These are phyloP conservation scores for Hippocampus mohnikei DNA, from an alignment of 2,113 vertebrate species.

Conservation along the genomic window DNA sequence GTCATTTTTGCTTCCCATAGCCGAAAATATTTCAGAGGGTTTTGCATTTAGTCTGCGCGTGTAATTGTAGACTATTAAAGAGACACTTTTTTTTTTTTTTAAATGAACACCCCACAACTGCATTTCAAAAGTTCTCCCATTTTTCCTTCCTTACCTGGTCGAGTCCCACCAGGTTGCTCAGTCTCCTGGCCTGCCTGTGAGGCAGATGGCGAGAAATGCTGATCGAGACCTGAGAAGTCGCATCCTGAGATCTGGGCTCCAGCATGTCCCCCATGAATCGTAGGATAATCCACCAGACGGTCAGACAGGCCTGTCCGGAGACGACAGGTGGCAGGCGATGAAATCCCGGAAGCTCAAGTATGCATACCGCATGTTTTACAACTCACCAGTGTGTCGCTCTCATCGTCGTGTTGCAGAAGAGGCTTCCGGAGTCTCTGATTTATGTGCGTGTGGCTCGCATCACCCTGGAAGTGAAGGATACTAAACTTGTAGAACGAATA, in stretches of 20 bases:
- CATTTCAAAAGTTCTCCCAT: too few relatives aligned
- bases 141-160: conserved; percentile 63
- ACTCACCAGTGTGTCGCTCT: conserved; percentile 79
- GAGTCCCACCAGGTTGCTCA: conserved; percentile 70
- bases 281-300: conserved; percentile 83
- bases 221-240: conserved; percentile 23
- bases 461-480: conserved; percentile 80
- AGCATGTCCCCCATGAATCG: conserved; percentile 92
- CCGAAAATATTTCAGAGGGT: too few relatives aligned
- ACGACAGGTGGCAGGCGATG: not conserved
- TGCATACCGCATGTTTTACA: not conserved
- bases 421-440: conserved; percentile 73
- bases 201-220: conserved; percentile 18
- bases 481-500: conserved; percentile 86
- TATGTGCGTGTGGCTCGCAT: conserved; percentile 75
- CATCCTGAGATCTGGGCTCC: conserved; percentile 70
- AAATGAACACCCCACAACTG: too few relatives aligned
- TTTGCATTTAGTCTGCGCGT: not conserved
- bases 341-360: not conserved
- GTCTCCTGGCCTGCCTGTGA: conserved; percentile 48
- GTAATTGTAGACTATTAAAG: too few relatives aligned
- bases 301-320: conserved; percentile 77
- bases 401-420: conserved; percentile 85
- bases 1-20: too few relatives aligned
- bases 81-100: too few relatives aligned